These are phyloP conservation scores for Sparidentex hasta DNA, from an alignment of 2,797 vertebrate species.

Conservation along the genomic window DNA sequence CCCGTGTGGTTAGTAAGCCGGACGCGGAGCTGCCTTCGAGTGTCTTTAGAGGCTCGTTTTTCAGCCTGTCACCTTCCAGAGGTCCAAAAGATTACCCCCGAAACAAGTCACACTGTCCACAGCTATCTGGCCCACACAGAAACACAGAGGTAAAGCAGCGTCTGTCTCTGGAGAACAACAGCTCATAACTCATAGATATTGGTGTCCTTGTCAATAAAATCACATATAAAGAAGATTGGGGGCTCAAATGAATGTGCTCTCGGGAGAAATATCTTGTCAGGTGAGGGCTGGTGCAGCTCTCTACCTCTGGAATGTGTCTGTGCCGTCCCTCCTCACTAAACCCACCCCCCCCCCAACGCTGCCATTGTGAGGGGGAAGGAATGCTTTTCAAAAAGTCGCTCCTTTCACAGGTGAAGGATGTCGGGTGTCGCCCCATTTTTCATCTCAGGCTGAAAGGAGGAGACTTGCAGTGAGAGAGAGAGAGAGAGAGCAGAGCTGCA, in stretches of 20 bases:
- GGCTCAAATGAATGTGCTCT: constrained; percentile 73
- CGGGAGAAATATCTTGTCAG: constrained; percentile 76
- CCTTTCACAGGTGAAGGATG: constrained; percentile 69
- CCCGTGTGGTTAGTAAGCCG: constrained; percentile 47
- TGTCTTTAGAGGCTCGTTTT: constrained; percentile 76
- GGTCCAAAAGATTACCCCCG: constrained; percentile 70
- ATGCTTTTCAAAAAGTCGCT: constrained; percentile 79
- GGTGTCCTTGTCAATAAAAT: constrained; percentile 79
- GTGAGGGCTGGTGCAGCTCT: constrained; percentile 61
- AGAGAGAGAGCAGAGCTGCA: constrained; percentile 24
- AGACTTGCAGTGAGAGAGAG: neutral
- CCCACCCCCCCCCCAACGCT: constrained; percentile 2
- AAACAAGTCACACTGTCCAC: constrained; percentile 73
- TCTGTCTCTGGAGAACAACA: constrained; percentile 66
- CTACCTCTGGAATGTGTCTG: constrained; percentile 75
- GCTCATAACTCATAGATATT: constrained; percentile 79
- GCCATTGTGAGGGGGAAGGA: constrained; percentile 79
- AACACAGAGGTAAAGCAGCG: constrained; percentile 60
- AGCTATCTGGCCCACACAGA: constrained; percentile 67
- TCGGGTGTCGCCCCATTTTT: constrained; percentile 73
- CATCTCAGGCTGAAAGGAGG: constrained; percentile 45
- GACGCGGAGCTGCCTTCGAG: constrained; percentile 48
- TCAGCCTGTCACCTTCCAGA: constrained; percentile 74
- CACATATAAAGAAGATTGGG: constrained; percentile 73
- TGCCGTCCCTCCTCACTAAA: constrained; percentile 27